Evolutionary conservation across 2,888 invertebrate species (phyloP).

Genomic region (Acrobasis suavella): DNA sequence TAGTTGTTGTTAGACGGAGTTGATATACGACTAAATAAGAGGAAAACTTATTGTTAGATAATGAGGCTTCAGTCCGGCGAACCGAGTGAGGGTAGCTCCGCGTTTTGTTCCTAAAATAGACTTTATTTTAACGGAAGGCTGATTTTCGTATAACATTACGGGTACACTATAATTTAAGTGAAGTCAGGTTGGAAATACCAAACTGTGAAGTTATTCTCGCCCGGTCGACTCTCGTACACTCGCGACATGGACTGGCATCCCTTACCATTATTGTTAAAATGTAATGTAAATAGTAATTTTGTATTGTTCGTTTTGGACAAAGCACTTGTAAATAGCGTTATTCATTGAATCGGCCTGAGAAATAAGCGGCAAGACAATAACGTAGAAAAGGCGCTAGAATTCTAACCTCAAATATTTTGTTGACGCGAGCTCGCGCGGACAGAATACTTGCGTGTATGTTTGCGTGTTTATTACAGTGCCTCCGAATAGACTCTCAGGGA

Average conservation of each 20-base stretch:
- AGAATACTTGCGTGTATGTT: slow-evolving; percentile 23
- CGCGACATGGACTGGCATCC: slow-evolving; percentile 34
- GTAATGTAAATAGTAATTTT: slow-evolving; percentile 52
- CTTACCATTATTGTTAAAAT: slow-evolving; percentile 31
- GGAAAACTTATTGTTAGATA: slow-evolving; percentile 35
- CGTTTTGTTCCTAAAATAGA: slow-evolving; percentile 74
- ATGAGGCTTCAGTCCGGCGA: slow-evolving; percentile 47
- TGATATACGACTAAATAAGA: slow-evolving; percentile 51
- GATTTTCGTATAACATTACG: slow-evolving; percentile 74
- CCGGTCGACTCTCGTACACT: slow-evolving; percentile 26
- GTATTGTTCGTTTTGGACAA: slow-evolving; percentile 46
- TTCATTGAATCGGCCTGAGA: slow-evolving; percentile 50
- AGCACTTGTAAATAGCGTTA: slow-evolving; percentile 55
- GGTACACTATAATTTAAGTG: slow-evolving; percentile 62
- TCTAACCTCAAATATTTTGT: slow-evolving; percentile 27
- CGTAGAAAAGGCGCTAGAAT: slow-evolving; percentile 32
- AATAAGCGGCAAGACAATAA: slow-evolving; percentile 66
- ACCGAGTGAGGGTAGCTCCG: slow-evolving; percentile 64
- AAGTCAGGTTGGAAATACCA: slow-evolving; percentile 46
- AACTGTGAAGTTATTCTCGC: slow-evolving; percentile 65
- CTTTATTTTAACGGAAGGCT: slow-evolving; percentile 75
- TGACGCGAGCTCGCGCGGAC: slow-evolving; percentile 17
- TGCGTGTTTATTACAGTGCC: slow-evolving; percentile 49
- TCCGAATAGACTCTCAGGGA: slow-evolving; percentile 46
- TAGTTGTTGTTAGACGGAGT: slow-evolving; percentile 42